phyloP scores from a whole-genome alignment of 2,113 vertebrate genomes.

The Phasianus colchicus region DNA sequence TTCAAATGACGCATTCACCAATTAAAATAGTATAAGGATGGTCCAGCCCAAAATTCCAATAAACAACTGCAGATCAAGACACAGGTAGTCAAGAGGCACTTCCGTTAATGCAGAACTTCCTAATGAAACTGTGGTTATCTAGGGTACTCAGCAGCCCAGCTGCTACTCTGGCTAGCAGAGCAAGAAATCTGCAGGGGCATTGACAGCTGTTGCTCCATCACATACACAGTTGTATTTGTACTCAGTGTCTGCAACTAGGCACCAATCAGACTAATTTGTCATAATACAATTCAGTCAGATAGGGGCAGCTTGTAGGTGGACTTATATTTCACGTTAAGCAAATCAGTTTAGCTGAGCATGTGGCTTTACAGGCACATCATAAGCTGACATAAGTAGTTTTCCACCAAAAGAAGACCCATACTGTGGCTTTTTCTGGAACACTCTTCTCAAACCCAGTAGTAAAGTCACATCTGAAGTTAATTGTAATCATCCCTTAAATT shows the following conservation, averaged over 20 bases:
- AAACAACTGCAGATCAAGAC: not conserved
- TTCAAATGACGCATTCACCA: not conserved
- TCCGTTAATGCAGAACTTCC: not conserved
- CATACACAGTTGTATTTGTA: not conserved
- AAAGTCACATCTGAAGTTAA: not conserved
- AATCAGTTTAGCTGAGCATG: constrained; percentile 20
- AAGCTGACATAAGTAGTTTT: not conserved
- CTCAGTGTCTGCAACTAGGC: not conserved
- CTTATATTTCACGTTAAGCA: constrained; percentile 20
- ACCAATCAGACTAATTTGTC: constrained; percentile 32
- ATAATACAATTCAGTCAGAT: constrained; percentile 24
- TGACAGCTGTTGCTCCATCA: not conserved
- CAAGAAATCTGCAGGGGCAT: not conserved
- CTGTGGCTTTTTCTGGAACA: not conserved
- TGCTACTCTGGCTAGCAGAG: not conserved
- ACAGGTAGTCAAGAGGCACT: not conserved
- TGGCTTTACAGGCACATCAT: constrained; percentile 1
- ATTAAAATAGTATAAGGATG: not conserved
- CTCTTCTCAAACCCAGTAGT: not conserved
- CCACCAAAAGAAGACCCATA: not conserved
- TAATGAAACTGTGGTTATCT: not conserved
- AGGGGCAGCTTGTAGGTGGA: not conserved
- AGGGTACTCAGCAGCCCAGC: not conserved
- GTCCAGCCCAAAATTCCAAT: not conserved
- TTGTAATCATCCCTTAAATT: not conserved